Conservation (phyloP, 35 echinoderm and acorn worm species). For the Ophioderma brevispina region DNA sequence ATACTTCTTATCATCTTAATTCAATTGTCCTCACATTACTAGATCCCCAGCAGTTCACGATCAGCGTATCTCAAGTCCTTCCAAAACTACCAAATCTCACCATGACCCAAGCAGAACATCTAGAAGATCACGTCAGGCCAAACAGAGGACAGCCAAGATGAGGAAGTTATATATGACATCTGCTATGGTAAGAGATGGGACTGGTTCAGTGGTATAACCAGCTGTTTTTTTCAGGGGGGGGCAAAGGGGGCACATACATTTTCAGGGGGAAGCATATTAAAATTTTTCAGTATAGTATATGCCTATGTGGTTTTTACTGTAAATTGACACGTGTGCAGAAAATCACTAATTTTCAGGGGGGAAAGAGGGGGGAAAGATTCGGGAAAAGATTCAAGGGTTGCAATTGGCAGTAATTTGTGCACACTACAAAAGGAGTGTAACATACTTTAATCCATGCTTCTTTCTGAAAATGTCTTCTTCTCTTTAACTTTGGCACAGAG, state of each 20-base stretch:
- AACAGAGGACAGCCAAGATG: conserved; percentile 74
- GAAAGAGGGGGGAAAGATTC: not conserved
- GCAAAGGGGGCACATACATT: too few relatives aligned
- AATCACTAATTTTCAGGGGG: too few relatives aligned
- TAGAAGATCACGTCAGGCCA: conserved; percentile 83
- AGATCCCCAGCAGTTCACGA: conserved; percentile 51
- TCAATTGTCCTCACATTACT: not conserved
- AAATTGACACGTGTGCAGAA: too few relatives aligned
- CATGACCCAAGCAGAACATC: conserved; percentile 54
- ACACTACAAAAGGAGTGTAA: not conserved
- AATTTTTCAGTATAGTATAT: too few relatives aligned
- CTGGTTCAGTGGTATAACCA: too few relatives aligned
- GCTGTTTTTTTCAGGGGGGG: too few relatives aligned
- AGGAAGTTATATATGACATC: conserved; percentile 76
- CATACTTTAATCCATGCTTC: not conserved
- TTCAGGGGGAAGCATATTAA: too few relatives aligned
- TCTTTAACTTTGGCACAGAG: too few relatives aligned
- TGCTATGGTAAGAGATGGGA: not conserved
- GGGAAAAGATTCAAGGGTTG: not conserved
- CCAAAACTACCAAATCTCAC: conserved; percentile 20
- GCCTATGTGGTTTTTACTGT: too few relatives aligned
- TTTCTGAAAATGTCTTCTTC: not conserved
- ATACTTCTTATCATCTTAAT: not conserved
- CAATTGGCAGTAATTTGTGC: not conserved
- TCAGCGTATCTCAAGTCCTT: conserved; percentile 53